Base-by-base conservation (phyloP, 2,113 vertebrate species). In the Panthera uncia region DNA sequence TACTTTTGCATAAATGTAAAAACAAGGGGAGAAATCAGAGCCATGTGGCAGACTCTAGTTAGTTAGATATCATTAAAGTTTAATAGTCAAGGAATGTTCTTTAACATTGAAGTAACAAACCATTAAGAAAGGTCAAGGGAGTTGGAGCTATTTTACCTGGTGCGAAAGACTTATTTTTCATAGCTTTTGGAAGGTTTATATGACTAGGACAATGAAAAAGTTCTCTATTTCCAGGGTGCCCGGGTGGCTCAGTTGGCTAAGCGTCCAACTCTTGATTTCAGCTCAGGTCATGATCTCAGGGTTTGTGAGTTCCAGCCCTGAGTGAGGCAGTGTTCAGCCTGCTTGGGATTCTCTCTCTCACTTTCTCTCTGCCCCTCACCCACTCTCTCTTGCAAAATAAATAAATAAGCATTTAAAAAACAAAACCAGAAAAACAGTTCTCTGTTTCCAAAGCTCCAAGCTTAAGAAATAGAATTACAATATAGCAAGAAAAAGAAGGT, bases 141-240 rank as follows among this genome's bases (percentile, higher is more conserved):
- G 10, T 76, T 97, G 33, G 29, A 91, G 21, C 81, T 78, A 91
- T 65, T 95, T 89, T 29, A 31, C 9, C 12, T 73, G 38, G 19
- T 78, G 38, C 82, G 65, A 2, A 71, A 83, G 25, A 65, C 21
- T 66, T 95, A 52, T 45, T 89, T 97, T 82, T 27, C 76, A 82
- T 4, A 94, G 23, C 7, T 89, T 91, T 88, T 93, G 36, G 69
- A 88, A 98, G 74, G 41, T 91, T 86, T 50, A n/a, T 66, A 83
- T 29, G 52, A 78, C 21, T 55, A 66, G 23, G 50, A 50, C 36
- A 83, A 38, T 76, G 18, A 80, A 86, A 94, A 89, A 41, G 3
- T 41, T 88, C 21, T 78, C 14, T 82, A 55, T 68, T 73, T 91
- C 69, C 50, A 80, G 57, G 21, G 8, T 21, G 7, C 21, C 57